Evolutionary conservation across 2,888 invertebrate species (phyloP), one percentile per base, ranked within the genome.

Genomic region (Lasioglossum vierecki): DNA sequence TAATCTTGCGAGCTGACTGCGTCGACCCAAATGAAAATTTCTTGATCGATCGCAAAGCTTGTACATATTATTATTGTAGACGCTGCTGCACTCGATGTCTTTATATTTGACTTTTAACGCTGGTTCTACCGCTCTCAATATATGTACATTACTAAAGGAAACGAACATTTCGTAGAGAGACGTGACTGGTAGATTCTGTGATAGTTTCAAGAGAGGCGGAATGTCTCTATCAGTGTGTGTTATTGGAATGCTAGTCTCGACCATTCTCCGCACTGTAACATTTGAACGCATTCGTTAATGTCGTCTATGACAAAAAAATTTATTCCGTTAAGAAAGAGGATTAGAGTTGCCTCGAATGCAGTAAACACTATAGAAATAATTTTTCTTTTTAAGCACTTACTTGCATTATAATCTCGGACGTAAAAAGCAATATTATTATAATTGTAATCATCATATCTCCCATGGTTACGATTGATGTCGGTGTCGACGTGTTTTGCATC

Each of bases 101-200:
- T 90, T 94, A 93, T 96, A 95, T 80, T 94, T 94, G 76, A 97
- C 95, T 91, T 96, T 96, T 66, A 98, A 95, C 88, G 97, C 97
- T 74, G 98, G 98, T 94, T 98, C 99, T 11, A 97, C 97, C 44
- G 97, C 98, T 79, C 98, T 96, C 93, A 98, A 96, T 71, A 97
- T 96, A 94, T 98, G 98, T 79, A 98, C 94, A 81, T 96, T 95
- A 88, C 96, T 96, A 76, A 96, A 96, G 66, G 96, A 95, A 13
- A 97, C 95, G 92, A 98, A 98, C 96, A 98, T 96, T 85, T 97
- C 96, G 90, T 97, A 96, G 49, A 98, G 95, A 72, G 95, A 95
- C 84, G 96, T 96, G 81, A 96, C 95, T 1, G 95, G 94, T 66
- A 95, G 93, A 85, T 95, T 94, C 79, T 94, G 93, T 22, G 95